phyloP scores from a whole-genome alignment of 2,888 invertebrate genomes.

The Callimorpha dominula region DNA sequence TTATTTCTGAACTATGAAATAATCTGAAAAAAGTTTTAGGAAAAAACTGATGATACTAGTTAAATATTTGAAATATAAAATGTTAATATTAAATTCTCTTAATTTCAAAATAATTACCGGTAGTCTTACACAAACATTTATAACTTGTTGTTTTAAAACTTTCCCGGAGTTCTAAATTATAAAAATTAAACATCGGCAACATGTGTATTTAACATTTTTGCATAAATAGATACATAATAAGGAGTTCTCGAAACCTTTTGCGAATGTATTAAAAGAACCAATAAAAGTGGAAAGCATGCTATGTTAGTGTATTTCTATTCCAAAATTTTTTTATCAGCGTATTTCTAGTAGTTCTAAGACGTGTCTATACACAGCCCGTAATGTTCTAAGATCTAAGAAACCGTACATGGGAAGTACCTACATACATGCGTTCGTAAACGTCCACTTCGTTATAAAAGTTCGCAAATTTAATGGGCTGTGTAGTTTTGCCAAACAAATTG shows the following conservation, averaged over 20 bases:
- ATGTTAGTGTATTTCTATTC: too few relatives aligned
- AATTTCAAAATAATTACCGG: neutral
- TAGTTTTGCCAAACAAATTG: conserved; percentile 52
- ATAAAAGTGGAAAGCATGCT: neutral
- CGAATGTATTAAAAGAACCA: neutral
- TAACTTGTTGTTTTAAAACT: neutral
- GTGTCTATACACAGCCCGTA: neutral
- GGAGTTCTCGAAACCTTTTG: neutral
- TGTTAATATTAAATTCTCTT: neutral
- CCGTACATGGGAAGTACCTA: conserved; percentile 1
- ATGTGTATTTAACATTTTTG: neutral
- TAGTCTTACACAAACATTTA: neutral
- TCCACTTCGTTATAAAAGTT: conserved; percentile 31
- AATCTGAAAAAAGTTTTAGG: neutral
- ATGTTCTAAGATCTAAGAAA: conserved; percentile 14
- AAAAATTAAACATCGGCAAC: neutral
- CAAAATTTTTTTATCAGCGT: neutral
- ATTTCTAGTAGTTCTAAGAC: neutral
- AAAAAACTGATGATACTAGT: neutral
- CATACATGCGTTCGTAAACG: conserved; percentile 15
- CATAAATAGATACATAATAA: neutral
- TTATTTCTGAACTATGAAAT: neutral
- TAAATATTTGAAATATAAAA: neutral
- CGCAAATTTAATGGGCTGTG: conserved; percentile 44
- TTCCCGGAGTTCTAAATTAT: neutral